Percentiles rank a stretch among this genome's conserved stretches.
These are phyloP conservation scores for Echinometra lucunter DNA, from an alignment of 53 echinoderm and acorn worm species.

Conservation along the genomic window DNA sequence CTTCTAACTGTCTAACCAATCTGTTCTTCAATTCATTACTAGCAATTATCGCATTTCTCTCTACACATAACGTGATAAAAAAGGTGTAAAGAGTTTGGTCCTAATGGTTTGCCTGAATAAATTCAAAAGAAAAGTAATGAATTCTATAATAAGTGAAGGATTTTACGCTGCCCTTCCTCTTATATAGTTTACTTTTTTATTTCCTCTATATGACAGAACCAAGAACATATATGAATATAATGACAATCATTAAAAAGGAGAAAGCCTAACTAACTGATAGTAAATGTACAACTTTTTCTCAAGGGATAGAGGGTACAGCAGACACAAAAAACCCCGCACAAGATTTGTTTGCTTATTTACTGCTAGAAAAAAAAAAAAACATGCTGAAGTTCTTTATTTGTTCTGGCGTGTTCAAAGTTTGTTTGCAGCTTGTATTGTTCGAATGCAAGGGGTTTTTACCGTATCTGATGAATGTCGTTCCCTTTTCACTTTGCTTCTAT, in stretches of 20 bases:
- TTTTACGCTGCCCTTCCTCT: not conserved
- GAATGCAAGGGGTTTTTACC: not conserved
- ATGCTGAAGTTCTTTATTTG: not conserved
- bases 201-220: not conserved
- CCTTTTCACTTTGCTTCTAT: not conserved
- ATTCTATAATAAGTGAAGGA: not conserved
- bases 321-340: not conserved
- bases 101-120: too few species aligned
- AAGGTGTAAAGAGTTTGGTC: too few species aligned
- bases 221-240: not conserved
- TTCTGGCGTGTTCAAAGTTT: constrained; percentile 14
- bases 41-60: too few species aligned
- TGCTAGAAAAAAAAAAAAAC: not conserved
- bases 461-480: not conserved
- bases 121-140: not conserved
- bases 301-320: not conserved
- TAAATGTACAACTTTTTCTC: not conserved
- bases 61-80: too few species aligned
- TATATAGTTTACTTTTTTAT: not conserved
- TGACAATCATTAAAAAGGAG: not conserved
- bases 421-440: not conserved
- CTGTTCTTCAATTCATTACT: too few species aligned
- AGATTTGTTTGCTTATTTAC: not conserved
- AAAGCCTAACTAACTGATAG: not conserved
- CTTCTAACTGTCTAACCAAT: too few species aligned